Conservation (phyloP, 2,888 invertebrate species). For the Dinocampus coccinellae region DNA sequence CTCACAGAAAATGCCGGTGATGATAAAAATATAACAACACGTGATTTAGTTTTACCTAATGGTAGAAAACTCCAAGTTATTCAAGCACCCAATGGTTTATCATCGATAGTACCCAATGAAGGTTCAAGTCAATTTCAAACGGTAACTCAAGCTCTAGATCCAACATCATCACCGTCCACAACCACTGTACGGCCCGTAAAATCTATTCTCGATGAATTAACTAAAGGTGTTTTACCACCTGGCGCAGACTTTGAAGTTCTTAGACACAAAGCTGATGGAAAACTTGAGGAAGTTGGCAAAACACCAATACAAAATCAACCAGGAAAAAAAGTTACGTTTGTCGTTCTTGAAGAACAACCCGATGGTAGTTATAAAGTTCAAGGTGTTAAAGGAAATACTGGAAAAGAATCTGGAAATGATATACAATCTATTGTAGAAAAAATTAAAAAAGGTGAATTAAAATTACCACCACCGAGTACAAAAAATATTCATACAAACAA, state of each 20-base stretch:
- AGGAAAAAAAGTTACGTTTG: constrained; percentile 87
- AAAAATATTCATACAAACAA: constrained; percentile 11
- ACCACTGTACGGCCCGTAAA: constrained; percentile 76
- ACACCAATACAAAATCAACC: constrained; percentile 74
- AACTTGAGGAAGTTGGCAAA: constrained; percentile 78
- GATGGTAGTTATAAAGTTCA: constrained; percentile 89
- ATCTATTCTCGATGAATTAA: constrained; percentile 81
- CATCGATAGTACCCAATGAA: constrained; percentile 53
- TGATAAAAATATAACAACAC: constrained; percentile 80
- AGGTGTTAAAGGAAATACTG: constrained; percentile 82
- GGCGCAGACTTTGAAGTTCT: constrained; percentile 85
- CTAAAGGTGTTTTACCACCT: constrained; percentile 83
- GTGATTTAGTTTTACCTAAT: constrained; percentile 81
- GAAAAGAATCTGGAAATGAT: constrained; percentile 77
- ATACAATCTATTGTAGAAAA: constrained; percentile 85
- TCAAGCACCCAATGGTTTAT: constrained; percentile 56
- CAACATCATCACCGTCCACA: constrained; percentile 67
- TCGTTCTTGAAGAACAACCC: constrained; percentile 86
- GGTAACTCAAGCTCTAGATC: constrained; percentile 51
- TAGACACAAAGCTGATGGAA: constrained; percentile 81
- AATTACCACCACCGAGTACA: constrained; percentile 79
- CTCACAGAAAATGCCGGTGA: constrained; percentile 78
- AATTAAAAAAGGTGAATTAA: constrained; percentile 86
- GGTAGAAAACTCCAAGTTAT: constrained; percentile 79
- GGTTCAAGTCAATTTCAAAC: constrained; percentile 49